Base-by-base conservation (phyloP, 2,113 vertebrate genomes). In the Lipotes vexillifer region DNA sequence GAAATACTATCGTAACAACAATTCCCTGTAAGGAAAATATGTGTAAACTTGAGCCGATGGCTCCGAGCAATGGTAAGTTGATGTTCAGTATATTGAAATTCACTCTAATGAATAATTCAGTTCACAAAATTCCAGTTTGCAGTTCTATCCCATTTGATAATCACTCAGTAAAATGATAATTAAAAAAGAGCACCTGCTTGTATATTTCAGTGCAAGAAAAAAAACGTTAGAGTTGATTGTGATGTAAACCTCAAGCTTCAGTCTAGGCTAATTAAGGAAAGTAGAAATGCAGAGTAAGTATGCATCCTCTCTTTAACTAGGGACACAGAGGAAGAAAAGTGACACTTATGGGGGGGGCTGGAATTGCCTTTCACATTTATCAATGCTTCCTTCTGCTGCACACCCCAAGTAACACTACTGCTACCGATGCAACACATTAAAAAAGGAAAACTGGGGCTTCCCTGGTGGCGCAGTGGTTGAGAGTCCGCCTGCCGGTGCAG, bases 21-120 rank as follows among this genome's bases (percentile, higher is more conserved):
- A 12, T 87, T 87, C 75, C 61, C 96, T 8, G 11, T 44, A 74
- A 92, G 57, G 63, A 25, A 25, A 92, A 81, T 72, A 33, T 93
- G 80, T 88, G 82, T 81, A 83, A 89, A 89, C 78, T 38, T 61
- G 23, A 44, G 68, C 74, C 9, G 69, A 82, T 61, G 52, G 71
- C 88, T 89, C 27, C 10, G n/a, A 86, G 74, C 65, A 31, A 84
- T 57, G 85, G 29, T 20, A 78, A 78, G 27, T 5, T 59, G 77
- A 68, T 78, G 55, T 23, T 90, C 7, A 10, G 52, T 82, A 15
- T 66, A 88, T 61, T 81, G 82, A 95, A 93, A 96, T 86, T 94
- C 86, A 74, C 49, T 78, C 69, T 57, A 36, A 77, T 87, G 75
- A 94, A 92, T 93, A 89, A 92, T 97, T 96, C 95, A 95, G 74